phyloP scores from a whole-genome alignment of 2,888 invertebrate genomes.

The Nipponacmea schrenckii region DNA sequence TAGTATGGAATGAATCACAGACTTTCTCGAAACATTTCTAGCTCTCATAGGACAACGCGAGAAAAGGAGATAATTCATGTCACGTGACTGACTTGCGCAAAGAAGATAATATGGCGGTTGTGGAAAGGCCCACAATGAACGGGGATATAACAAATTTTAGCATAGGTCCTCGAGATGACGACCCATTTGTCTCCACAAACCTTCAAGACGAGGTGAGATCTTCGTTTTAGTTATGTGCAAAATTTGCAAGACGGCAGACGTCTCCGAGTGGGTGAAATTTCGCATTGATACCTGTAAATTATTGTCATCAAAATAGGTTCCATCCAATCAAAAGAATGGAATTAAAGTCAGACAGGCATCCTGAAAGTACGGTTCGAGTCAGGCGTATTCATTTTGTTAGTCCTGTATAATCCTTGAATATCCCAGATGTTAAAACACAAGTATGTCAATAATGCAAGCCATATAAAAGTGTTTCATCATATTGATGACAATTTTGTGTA shows the following conservation, averaged over 20 bases:
- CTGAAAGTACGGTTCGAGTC: too few relatives aligned
- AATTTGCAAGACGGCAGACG: neutral
- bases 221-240: slow-evolving; percentile 5
- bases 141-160: slow-evolving; percentile 56
- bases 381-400: too few relatives aligned
- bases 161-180: slow-evolving; percentile 49
- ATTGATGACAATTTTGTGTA: too few relatives aligned
- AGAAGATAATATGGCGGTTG: slow-evolving; percentile 63
- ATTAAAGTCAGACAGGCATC: neutral
- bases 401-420: too few relatives aligned
- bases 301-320: too few relatives aligned
- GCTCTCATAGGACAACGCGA: slow-evolving; percentile 34
- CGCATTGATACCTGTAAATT: too few relatives aligned
- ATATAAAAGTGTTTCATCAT: too few relatives aligned
- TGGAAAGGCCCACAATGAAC: slow-evolving; percentile 54
- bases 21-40: too few relatives aligned
- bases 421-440: too few relatives aligned
- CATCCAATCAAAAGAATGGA: neutral
- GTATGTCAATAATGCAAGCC: too few relatives aligned
- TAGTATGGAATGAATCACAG: too few relatives aligned
- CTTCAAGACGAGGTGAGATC: slow-evolving; percentile 54
- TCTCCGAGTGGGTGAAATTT: neutral
- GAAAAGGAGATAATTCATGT: slow-evolving; percentile 56
- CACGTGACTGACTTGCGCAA: slow-evolving; percentile 58
- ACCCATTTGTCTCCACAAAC: slow-evolving; percentile 42